These are phyloP conservation scores for Pedetes capensis DNA, from an alignment of 2,113 vertebrate species.

Conservation along the genomic window DNA sequence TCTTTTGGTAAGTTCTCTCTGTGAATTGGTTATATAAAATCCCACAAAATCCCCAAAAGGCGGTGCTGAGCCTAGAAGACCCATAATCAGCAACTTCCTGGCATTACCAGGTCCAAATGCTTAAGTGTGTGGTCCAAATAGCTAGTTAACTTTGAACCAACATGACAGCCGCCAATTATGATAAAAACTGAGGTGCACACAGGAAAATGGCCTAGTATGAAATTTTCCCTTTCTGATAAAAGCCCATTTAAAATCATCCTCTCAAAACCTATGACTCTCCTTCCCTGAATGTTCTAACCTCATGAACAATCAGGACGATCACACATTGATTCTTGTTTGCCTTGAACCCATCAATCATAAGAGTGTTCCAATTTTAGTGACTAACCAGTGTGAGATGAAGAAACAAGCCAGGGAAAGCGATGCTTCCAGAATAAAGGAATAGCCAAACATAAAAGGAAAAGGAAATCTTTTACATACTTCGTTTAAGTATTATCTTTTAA, in stretches of 20 bases:
- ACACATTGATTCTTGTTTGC: conserved; percentile 24
- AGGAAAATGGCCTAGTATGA: not conserved
- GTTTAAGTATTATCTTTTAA: conserved; percentile 78
- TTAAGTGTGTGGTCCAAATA: not conserved
- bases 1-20: not conserved
- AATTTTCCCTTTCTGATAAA: not conserved
- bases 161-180: not conserved
- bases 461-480: conserved; percentile 73
- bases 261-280: not conserved
- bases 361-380: conserved; percentile 35
- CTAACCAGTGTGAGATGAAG: not conserved
- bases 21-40: not conserved
- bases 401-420: conserved; percentile 43
- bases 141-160: not conserved
- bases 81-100: not conserved
- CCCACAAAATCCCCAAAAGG: not conserved
- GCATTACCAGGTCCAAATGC: not conserved
- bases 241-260: not conserved
- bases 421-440: conserved; percentile 54
- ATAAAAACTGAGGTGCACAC: not conserved
- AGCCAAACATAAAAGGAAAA: conserved; percentile 52
- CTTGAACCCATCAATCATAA: conserved; percentile 40
- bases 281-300: not conserved
- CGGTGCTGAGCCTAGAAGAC: not conserved
- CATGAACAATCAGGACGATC: not conserved